Base-by-base conservation (phyloP, 2,113 vertebrate genomes). In the Platanista minor region DNA sequence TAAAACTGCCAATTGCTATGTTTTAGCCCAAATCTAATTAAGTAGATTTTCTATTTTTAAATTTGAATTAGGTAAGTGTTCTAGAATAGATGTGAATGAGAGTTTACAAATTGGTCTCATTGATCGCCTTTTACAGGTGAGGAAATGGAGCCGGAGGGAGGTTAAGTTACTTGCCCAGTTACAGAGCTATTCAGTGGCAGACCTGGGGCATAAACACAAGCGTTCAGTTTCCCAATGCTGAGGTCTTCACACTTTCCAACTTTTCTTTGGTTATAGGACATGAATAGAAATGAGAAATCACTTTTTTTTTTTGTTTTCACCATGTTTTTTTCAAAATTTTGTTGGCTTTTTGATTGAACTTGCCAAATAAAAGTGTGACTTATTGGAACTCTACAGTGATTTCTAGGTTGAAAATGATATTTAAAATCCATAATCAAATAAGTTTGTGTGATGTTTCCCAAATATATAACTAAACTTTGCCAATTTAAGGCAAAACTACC, bases 11-110 rank as follows among this genome's bases (percentile, higher is more conserved):
- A 72, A 8, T 71, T 71, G 54, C 14, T 72, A 2, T 74, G 8
- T 91, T 81, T 96, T 74, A 86, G 39, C 33, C 59, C 88, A 92
- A 87, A 71, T 95, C 52, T 46, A 93, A 72, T 64, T 33, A 64
- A n/a, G 72, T 74, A 64, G 43, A 57, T 82, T 95, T 94, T 87
- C 21, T 75, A 0, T 36, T 87, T 96, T 96, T 61, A 90, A 77
- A 80, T 88, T 90, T 66, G n/a, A 94, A 39, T 78, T 88, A 59
- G 85, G 81, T 77, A 85, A 84, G 31, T 7, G 2, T 82, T 77
- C 59, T 80, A 84, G 80, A 91, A 61, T 36, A 59, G 57, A 59
- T 17, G 27, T 61, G 80, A 82, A 31, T n/a, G 67, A 59, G 62
- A 46, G 29, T 29, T 93, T 75, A 81, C 75, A 72, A 77, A 46